Evolutionary conservation across 2,888 invertebrate genomes (phyloP), one percentile per base, ranked within the genome.

Genomic region (Catocala fraxini): DNA sequence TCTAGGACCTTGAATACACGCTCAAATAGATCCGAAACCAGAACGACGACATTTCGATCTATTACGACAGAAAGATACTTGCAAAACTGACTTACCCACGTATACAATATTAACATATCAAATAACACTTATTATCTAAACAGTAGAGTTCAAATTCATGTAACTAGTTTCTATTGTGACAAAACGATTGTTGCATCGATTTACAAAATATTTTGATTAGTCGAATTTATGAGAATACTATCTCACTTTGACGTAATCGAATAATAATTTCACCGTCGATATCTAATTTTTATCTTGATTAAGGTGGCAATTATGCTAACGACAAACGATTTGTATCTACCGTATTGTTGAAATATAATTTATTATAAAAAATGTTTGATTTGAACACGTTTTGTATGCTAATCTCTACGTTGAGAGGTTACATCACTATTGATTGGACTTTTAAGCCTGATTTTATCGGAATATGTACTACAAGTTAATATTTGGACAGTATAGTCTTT

Each of bases 11-110:
- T 87, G 85, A 77, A 64, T 76, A 73, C 75, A 75, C 75, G 75
- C 74, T 81, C 81, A 81, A 82, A 83, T 81, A 80, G 81, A 85
- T 84, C 72, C 83, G 62, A 83, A 84, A 86, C 83, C 73, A 79
- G 84, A 85, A 79, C 77, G 73, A 68, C 79, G 71, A 80, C 86
- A 84, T 87, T 84, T 80, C 82, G 65, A 81, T 80, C 71, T 73
- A 73, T 88, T 87, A 79, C 83, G 79, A 86, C 83, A 88, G 67
- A 65, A 69, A 73, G 65, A 71, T 73, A 73, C 64, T 77, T 73
- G 59, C 56, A 47, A 65, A 68, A 66, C 62, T 51, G 51, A 61
- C 45, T 10, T 52, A 68, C 11, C 45, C 42, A 57, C 41, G 41
- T 52, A 56, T 10, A 51, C 35, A 39, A n/a, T 11, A 54, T 33